phyloP scores from a whole-genome alignment of 2,797 vertebrate genomes.

The Chelon auratus region DNA sequence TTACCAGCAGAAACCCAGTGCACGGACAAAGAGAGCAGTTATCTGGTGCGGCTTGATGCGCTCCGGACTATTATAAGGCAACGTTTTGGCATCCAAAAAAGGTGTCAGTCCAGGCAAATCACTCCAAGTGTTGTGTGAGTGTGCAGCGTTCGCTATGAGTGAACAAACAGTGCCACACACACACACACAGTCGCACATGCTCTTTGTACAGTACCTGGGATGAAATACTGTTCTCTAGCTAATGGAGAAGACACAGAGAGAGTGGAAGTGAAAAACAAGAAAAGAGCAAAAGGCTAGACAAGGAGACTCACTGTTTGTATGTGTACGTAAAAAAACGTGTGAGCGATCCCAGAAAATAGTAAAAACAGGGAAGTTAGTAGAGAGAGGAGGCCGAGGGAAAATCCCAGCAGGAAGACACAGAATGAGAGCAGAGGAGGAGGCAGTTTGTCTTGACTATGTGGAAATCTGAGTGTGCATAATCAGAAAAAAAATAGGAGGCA shows the following conservation, averaged over 20 bases:
- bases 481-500: not conserved
- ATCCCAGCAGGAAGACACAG: slow-evolving; percentile 73
- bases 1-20: slow-evolving; percentile 25
- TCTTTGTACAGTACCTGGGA: slow-evolving; percentile 95
- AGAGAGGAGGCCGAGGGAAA: slow-evolving; percentile 58
- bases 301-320: slow-evolving; percentile 45
- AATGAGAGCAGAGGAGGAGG: slow-evolving; percentile 57
- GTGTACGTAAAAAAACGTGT: slow-evolving; percentile 5
- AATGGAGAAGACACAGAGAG: slow-evolving; percentile 87
- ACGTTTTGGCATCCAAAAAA: slow-evolving; percentile 44
- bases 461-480: slow-evolving; percentile 3
- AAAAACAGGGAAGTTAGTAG: slow-evolving; percentile 58
- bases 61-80: slow-evolving; percentile 27
- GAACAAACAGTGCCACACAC: slow-evolving; percentile 34
- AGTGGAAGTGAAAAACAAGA: slow-evolving; percentile 86
- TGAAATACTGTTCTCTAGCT: slow-evolving; percentile 99
- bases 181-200: slow-evolving; percentile 76
- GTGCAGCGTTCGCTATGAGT: slow-evolving; percentile 21
- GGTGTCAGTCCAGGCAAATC: slow-evolving; percentile 57
- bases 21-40: slow-evolving; percentile 38
- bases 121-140: slow-evolving; percentile 43
- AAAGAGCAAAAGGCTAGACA: slow-evolving; percentile 55
- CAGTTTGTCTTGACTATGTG: slow-evolving; percentile 12
- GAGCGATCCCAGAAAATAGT: slow-evolving; percentile 16
- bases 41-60: slow-evolving; percentile 41